Percentiles rank a stretch among this genome's conserved stretches.
Conservation (phyloP, 2,888 invertebrate species). For the Smittia aterrima region DNA sequence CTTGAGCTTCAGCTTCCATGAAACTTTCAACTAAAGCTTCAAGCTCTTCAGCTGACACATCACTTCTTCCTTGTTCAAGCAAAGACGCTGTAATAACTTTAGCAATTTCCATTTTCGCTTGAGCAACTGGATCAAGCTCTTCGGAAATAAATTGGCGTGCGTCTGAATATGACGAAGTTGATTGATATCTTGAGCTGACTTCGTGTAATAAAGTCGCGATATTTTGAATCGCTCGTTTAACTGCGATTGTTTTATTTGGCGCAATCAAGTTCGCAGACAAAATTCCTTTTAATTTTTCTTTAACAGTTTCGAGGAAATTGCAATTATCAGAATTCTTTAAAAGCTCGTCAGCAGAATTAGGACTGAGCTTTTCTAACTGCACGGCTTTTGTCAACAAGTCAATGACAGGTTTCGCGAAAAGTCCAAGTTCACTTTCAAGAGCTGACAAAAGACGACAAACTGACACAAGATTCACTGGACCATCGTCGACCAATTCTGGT, state of each 20-base stretch:
- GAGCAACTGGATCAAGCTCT: conserved; percentile 62
- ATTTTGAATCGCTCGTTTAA: conserved; percentile 71
- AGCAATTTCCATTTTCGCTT: conserved; percentile 73
- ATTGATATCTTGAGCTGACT: conserved; percentile 56
- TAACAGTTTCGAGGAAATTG: conserved; percentile 78
- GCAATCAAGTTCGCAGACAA: conserved; percentile 67
- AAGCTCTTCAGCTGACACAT: conserved; percentile 75
- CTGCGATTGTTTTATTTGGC: conserved; percentile 63
- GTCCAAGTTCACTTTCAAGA: conserved; percentile 77
- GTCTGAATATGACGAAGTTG: background rate
- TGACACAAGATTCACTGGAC: conserved; percentile 61
- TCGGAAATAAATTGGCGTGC: conserved; percentile 50
- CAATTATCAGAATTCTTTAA: conserved; percentile 70
- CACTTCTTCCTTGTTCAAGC: conserved; percentile 74
- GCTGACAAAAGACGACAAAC: conserved; percentile 75
- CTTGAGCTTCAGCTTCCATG: conserved; percentile 60
- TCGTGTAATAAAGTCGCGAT: conserved; percentile 72
- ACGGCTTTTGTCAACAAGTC: conserved; percentile 74
- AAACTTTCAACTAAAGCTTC: conserved; percentile 78
- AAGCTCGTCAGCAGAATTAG: conserved; percentile 74
- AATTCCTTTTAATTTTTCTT: conserved; percentile 80
- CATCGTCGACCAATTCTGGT: conserved; percentile 51
- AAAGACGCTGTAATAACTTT: conserved; percentile 78
- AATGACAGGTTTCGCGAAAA: conserved; percentile 75
- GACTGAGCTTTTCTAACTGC: conserved; percentile 69